Base-by-base conservation (phyloP, 53 echinoderm and acorn worm genomes). In the Glandiceps talaboti region DNA sequence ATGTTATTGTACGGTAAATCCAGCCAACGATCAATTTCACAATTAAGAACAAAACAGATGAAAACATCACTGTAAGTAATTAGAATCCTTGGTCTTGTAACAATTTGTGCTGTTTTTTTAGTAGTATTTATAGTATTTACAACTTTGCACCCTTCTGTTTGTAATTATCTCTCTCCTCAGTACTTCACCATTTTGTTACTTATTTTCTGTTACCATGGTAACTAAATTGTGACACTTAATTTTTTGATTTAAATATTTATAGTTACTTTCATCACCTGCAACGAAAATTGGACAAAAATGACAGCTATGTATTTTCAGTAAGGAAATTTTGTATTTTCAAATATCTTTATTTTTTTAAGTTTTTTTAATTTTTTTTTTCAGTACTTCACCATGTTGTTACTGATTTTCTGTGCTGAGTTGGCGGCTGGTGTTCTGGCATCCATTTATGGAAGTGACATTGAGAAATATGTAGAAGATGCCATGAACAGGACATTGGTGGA, bases 331-430 rank as follows among this genome's bases (percentile, higher is more conserved):
- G 26, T 29, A 27, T 26, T 79, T 6, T 32, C 27, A 26, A 14
- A 30, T 10, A 79, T 79, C 6, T 10, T 10, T 79, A 30, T 80
- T n/a, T n/a, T n/a, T n/a, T n/a, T n/a, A n/a, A n/a, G n/a, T n/a
- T n/a, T n/a, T n/a, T n/a, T 31, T 75, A 33, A 14, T 30, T 31
- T 76, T 20, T 31, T 0, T 14, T 26, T 1, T 10, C 90, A 92
- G 93, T 92, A 88, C 90, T 90, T 92, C 86, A 83, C 74, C 32
- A 25, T 83, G 31, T 78, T 92, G 73, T 75, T 90, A 1, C 72
- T 90, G 14, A 81, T 92, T 33, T 79, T 90, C 30, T 31, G 87
- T 27, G 75, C 81, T 25, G 93, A 90, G 32, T 72, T 92, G n/a
- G 87, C 32, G 26, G 75, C 79, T 27, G 90, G 90, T 31, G 82